These are phyloP conservation scores for Limnodromus scolopaceus DNA, from an alignment of 2,797 vertebrate species.

Conservation along the genomic window DNA sequence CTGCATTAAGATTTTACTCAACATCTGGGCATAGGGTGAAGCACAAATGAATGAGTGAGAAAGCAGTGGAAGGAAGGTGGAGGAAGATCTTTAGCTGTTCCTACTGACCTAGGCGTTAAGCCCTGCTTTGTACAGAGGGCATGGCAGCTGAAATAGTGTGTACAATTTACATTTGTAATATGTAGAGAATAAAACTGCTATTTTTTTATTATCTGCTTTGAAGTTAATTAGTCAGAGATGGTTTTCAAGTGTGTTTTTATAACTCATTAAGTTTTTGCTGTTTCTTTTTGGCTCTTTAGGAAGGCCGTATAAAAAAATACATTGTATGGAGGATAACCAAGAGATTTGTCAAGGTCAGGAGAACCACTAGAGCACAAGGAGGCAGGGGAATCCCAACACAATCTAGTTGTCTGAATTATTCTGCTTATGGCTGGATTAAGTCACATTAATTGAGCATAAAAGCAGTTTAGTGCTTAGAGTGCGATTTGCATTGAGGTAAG, in stretches of 20 bases:
- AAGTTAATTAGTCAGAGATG: constrained; percentile 27
- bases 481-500: neutral
- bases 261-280: constrained; percentile 38
- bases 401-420: constrained; percentile 31
- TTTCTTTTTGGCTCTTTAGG: constrained; percentile 16
- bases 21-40: neutral
- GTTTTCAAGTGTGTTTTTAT: constrained; percentile 21
- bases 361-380: constrained; percentile 21
- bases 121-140: neutral
- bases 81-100: neutral
- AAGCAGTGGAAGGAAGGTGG: neutral
- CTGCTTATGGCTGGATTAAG: constrained; percentile 19
- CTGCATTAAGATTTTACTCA: neutral
- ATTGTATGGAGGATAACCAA: neutral
- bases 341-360: constrained; percentile 51
- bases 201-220: neutral
- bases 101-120: neutral
- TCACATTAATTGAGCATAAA: constrained; percentile 30
- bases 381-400: constrained; percentile 1
- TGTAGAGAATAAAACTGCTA: neutral
- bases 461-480: neutral
- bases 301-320: neutral
- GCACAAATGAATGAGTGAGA: neutral
- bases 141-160: neutral
- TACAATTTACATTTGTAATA: constrained; percentile 34